Conservation (phyloP, 2,888 invertebrate species). For the Deroplatys truncata region DNA sequence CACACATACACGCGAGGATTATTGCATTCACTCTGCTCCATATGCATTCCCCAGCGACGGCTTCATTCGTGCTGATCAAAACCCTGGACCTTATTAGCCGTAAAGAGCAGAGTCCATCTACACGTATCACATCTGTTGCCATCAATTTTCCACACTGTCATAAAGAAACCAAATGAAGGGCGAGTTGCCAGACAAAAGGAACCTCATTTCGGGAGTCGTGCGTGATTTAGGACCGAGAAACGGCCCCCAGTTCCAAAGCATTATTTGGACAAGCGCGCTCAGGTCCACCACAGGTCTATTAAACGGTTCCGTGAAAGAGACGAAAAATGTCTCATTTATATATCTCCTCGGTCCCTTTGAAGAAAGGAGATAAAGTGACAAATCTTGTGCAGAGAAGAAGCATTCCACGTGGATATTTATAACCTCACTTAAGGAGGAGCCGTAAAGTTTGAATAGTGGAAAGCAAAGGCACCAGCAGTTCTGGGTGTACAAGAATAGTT, state of each 20-base stretch:
- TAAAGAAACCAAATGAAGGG: background rate
- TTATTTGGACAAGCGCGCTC: no score
- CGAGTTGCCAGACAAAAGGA: background rate
- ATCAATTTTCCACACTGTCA: background rate
- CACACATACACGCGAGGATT: background rate
- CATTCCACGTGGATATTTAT: no score
- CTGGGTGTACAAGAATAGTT: no score
- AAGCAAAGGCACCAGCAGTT: no score
- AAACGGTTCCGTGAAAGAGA: background rate
- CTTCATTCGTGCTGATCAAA: background rate
- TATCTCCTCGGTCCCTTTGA: background rate
- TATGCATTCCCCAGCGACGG: background rate
- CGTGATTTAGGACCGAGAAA: background rate
- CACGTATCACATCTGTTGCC: background rate
- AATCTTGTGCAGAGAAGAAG: background rate
- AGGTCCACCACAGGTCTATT: background rate
- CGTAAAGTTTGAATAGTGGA: no score
- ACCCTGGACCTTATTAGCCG: background rate
- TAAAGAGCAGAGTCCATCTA: background rate
- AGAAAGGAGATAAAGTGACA: background rate
- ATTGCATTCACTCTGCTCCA: background rate
- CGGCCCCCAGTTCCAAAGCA: background rate
- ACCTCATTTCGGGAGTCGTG: background rate
- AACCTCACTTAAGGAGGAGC: no score
- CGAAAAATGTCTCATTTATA: background rate